These are phyloP conservation scores for Zygogramma bicolorata DNA, from an alignment of 2,888 invertebrate species.

Conservation along the genomic window DNA sequence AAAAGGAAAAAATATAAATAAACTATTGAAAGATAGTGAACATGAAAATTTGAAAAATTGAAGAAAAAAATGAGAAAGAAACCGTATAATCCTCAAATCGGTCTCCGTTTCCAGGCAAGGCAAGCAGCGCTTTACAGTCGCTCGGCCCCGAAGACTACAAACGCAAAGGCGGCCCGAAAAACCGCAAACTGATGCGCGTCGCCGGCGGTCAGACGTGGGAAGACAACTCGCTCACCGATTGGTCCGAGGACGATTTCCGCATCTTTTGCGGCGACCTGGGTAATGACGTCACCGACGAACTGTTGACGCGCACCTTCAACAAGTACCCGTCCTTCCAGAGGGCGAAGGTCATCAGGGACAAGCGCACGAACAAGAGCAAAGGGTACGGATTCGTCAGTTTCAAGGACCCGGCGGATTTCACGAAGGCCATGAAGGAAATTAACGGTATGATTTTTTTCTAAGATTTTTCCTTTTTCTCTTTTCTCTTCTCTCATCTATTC, in stretches of 20 bases:
- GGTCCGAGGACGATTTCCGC: slow-evolving; percentile 97
- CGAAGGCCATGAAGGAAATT: slow-evolving; percentile 99
- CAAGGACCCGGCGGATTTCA: slow-evolving; percentile 97
- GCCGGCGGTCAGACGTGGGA: slow-evolving; percentile 98
- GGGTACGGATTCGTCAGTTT: slow-evolving; percentile 99
- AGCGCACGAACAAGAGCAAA: slow-evolving; percentile 96
- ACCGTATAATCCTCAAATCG: background rate
- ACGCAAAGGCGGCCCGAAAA: slow-evolving; percentile 61
- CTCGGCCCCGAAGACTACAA: slow-evolving; percentile 71
- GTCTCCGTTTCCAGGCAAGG: slow-evolving; percentile 58
- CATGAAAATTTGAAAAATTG: too few relatives aligned
- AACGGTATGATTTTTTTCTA: slow-evolving; percentile 93
- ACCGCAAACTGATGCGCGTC: slow-evolving; percentile 83
- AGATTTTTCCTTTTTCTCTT: too few relatives aligned
- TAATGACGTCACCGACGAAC: slow-evolving; percentile 98
- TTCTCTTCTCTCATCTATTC: too few relatives aligned
- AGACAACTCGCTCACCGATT: slow-evolving; percentile 91
- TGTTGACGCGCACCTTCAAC: slow-evolving; percentile 94
- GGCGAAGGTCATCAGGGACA: slow-evolving; percentile 96
- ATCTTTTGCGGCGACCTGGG: slow-evolving; percentile 99
- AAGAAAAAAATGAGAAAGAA: background rate
- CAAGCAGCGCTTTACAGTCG: slow-evolving; percentile 71
- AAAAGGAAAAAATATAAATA: too few relatives aligned
- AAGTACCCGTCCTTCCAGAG: slow-evolving; percentile 93
- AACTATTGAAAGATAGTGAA: too few relatives aligned